Conservation (phyloP, 64 coral and sea anemone species). For the Orbicella faveolata region DNA sequence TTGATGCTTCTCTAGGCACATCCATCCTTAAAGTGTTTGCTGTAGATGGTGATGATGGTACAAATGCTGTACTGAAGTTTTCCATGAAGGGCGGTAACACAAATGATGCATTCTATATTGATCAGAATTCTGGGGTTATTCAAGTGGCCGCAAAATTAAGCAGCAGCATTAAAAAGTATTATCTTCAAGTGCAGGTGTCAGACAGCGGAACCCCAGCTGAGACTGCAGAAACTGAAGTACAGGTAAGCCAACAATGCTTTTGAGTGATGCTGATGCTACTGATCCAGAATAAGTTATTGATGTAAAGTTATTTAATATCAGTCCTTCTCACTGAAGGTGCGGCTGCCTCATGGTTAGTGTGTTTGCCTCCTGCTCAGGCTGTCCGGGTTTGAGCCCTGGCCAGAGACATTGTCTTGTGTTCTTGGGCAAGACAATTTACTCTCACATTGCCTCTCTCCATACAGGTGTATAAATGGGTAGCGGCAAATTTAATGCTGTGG, state of each 20-base stretch:
- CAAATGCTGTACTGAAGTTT: conserved; percentile 77
- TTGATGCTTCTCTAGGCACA: conserved; percentile 36
- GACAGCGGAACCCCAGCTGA: conserved; percentile 67
- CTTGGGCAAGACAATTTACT: too few species aligned
- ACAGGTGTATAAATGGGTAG: too few species aligned
- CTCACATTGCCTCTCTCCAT: too few species aligned
- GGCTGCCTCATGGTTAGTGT: too few species aligned
- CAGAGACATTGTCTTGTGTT: too few species aligned
- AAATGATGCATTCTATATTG: conserved; percentile 63
- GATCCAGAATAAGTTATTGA: too few species aligned
- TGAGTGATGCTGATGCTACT: too few species aligned
- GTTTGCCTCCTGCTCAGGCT: too few species aligned
- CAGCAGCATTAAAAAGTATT: conserved; percentile 45
- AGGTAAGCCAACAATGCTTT: conserved; percentile 30
- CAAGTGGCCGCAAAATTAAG: conserved; percentile 65
- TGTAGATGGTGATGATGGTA: conserved; percentile 65
- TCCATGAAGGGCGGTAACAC: conserved; percentile 64
- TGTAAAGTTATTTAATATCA: too few species aligned
- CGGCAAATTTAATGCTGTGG: too few species aligned
- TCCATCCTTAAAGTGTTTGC: conserved; percentile 69
- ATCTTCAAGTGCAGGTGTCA: conserved; percentile 60
- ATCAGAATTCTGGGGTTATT: conserved; percentile 81
- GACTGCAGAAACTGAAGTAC: conserved; percentile 51
- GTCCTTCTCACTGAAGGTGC: too few species aligned
- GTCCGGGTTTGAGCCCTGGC: too few species aligned